Evolutionary conservation across 2,888 invertebrate genomes (phyloP), one percentile per base, ranked within the genome.

Genomic region (Trypoxylon attenuatum): DNA sequence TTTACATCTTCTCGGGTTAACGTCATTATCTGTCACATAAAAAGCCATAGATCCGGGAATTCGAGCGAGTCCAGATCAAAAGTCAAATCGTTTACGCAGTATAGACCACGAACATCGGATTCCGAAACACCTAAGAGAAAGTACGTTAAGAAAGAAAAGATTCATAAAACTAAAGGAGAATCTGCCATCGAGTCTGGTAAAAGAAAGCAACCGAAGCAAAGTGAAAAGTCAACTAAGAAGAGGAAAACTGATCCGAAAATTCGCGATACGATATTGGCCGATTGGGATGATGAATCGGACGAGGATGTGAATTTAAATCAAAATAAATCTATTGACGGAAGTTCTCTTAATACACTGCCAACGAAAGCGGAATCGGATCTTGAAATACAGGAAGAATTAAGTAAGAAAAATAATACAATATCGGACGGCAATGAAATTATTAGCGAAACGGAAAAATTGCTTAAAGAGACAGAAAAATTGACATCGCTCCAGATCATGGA

Each of bases 1-100:
- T 94, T 93, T 80, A 89, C 90, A 19, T 91, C 93, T 23, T 88
- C 89, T 13, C 90, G 94, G 22, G 88, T 94, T 19, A 94, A 94
- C 84, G 92, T 94, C 41, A 90, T 94, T 81, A 91, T 94, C 67
- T 87, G 92, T 69, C 94, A 95, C 82, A 91, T 91, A 62, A 93
- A 93, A 87, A 90, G 90, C 73, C 94, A 94, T 80, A 89, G 91
- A 76, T 88, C 89, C 54, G 89, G 90, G 47, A 77, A 80, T 19
- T 71, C 82, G 13, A 79, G 82, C 1, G 43, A 72, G 18, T 61
- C 79, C 41, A 78, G 77, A 45, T 73, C 78, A 21, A 73, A 82
- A 74, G 64, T 80, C 41, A 78, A 76, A 67, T 59, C 76, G 47
- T 72, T 77, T 19, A 59, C 79, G n/a, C 76, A 75, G 25, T 56